Evolutionary conservation across 2,797 vertebrate species (phyloP).

Genomic region (Acanthurus lineatus): DNA sequence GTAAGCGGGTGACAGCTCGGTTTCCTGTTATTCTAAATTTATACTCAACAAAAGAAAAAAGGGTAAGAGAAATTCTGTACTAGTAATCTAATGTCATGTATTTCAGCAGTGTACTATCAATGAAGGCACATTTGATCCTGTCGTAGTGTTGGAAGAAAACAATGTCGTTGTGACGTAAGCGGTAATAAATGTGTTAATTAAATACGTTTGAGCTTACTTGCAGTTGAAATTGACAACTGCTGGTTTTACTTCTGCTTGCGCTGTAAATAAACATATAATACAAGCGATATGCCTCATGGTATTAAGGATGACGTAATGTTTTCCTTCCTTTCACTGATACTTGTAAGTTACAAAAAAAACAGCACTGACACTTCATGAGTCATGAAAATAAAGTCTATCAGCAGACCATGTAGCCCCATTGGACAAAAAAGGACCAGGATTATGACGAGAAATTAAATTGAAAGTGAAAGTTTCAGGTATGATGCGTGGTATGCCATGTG

Average conservation of each 20-base stretch:
- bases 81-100: neutral
- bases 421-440: rapidly evolving
- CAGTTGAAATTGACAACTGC: neutral
- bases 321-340: slow-evolving; percentile 16
- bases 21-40: neutral
- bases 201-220: neutral
- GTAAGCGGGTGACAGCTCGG: slow-evolving; percentile 3
- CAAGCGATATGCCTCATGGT: slow-evolving; percentile 13
- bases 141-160: neutral
- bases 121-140: neutral
- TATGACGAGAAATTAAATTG: neutral
- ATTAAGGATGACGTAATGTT: slow-evolving; percentile 69
- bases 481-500: slow-evolving; percentile 27
- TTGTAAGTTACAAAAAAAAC: slow-evolving; percentile 4
- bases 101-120: no score
- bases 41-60: neutral
- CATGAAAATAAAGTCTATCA: neutral
- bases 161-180: neutral
- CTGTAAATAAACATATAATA: neutral
- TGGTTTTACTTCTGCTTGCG: neutral
- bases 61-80: slow-evolving; percentile 49
- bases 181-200: neutral
- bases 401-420: neutral
- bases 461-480: slow-evolving; percentile 62
- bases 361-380: neutral